Evolutionary conservation across 1,140 invertebrate species (phyloP), one percentile per base, ranked within the genome.

Genomic region (Zaprionus vittiger): DNA sequence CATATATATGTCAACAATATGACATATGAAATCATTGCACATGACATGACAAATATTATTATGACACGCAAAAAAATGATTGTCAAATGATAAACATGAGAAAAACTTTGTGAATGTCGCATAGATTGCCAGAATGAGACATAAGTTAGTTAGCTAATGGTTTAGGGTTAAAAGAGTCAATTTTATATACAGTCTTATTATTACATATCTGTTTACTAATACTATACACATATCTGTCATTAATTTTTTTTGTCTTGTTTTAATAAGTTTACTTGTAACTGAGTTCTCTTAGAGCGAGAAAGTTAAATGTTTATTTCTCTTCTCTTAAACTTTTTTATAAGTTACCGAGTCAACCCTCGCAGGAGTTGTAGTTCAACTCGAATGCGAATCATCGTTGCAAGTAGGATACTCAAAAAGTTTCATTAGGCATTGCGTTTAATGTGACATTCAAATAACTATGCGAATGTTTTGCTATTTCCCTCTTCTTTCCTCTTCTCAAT

Each of bases 361-460:
- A 5, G n/a, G 15, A 41, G 38, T 41, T 41, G n/a, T 15, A 47
- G n/a, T 17, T 47, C 2, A 47, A 47, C n/a, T 47, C 41, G n/a
- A 15, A 17, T 44, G 41, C 14, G 41, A 44, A 4, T 44, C 41
- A 47, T 47, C 41, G 41, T 17, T 17, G n/a, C 41, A 17, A 47
- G 41, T 5, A 47, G 15, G 41, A 17, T 38, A 14, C 34, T 28
- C n/a, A 37, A 12, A 67, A 79, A 80, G 66, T 77, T 66, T 63
- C 12, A 47, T 38, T 47, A 15, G 60, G 69, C 67, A 79, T 70
- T 62, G 75, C 64, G 76, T 86, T 85, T 81, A 86, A 85, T 81
- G 76, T 64, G 75, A 24, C 54, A 85, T 81, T 85, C 72, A 77
- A 85, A 79, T 79, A 73, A 67, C 75, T 73, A 66, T 60, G 57